Conservation (phyloP, 1,140 invertebrate species). For the Brachionus rubens region DNA sequence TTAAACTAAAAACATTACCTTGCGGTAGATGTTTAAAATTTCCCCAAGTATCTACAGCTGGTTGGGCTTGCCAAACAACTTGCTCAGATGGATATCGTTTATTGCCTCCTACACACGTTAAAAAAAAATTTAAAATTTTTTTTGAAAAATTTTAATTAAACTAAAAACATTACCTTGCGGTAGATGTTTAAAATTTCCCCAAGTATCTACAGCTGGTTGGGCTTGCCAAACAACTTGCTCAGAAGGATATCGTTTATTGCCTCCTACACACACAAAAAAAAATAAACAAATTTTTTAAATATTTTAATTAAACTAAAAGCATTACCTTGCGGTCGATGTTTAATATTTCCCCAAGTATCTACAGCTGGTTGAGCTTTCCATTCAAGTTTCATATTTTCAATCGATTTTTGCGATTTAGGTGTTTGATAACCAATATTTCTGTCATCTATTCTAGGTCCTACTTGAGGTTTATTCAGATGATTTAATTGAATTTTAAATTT, state of each 20-base stretch:
- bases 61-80: constrained; percentile 8
- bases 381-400: constrained; percentile 1
- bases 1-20: not conserved
- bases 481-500: constrained; percentile 16
- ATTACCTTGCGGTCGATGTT: constrained; percentile 17
- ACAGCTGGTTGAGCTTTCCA: constrained; percentile 40
- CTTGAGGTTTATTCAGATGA: not conserved
- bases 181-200: not conserved
- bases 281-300: no score
- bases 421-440: constrained; percentile 6
- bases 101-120: not conserved
- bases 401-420: not conserved
- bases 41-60: constrained; percentile 19
- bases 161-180: no score
- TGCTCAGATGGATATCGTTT: constrained; percentile 20
- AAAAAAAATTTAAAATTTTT: not conserved
- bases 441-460: constrained; percentile 26
- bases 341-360: constrained; percentile 42
- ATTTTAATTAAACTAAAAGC: not conserved
- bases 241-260: constrained; percentile 6
- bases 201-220: constrained; percentile 6
- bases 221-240: constrained; percentile 12
- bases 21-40: no score
- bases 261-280: not conserved
- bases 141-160: not conserved